Percentiles rank a stretch among this genome's conserved stretches.
phyloP scores from a whole-genome alignment of 2,797 vertebrate species.

The Columba guinea region DNA sequence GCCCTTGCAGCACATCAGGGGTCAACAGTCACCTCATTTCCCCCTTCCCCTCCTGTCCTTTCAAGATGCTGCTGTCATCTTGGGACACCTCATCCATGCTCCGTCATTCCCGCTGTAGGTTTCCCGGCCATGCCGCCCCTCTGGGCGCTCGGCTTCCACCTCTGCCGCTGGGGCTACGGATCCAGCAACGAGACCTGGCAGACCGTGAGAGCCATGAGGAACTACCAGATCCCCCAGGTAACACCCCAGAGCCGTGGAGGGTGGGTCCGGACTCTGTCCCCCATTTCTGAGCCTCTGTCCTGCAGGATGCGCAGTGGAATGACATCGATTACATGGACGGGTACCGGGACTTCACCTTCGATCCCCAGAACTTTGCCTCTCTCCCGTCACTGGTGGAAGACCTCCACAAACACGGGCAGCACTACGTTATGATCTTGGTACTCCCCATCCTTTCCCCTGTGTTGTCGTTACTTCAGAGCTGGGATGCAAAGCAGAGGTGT shows the following conservation, averaged over 20 bases:
- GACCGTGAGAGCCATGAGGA: conserved; percentile 83
- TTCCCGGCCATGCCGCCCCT: conserved; percentile 86
- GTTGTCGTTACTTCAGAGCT: neutral
- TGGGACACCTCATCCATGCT: rapidly evolving
- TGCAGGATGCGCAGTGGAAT: conserved; percentile 90
- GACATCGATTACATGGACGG: conserved; percentile 92
- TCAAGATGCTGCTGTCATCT: neutral
- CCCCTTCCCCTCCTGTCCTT: neutral
- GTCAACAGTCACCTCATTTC: neutral
- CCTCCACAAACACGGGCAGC: conserved; percentile 85
- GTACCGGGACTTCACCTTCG: conserved; percentile 84
- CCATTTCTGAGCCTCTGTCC: neutral
- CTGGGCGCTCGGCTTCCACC: conserved; percentile 90
- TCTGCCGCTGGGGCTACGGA: conserved; percentile 90
- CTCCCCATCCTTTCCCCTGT: neutral
- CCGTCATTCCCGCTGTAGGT: conserved; percentile 26
- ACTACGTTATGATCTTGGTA: conserved; percentile 91
- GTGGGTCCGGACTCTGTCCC: neutral
- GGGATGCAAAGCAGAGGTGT: rapidly evolving
- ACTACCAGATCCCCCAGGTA: conserved; percentile 88
- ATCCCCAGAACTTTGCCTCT: conserved; percentile 77
- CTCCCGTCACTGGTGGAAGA: conserved; percentile 87
- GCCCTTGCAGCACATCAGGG: neutral
- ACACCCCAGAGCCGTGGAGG: neutral
- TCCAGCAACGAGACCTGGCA: conserved; percentile 85